Evolutionary conservation across 2,888 invertebrate species (phyloP).

Genomic region (Sinohyriopsis cumingii): DNA sequence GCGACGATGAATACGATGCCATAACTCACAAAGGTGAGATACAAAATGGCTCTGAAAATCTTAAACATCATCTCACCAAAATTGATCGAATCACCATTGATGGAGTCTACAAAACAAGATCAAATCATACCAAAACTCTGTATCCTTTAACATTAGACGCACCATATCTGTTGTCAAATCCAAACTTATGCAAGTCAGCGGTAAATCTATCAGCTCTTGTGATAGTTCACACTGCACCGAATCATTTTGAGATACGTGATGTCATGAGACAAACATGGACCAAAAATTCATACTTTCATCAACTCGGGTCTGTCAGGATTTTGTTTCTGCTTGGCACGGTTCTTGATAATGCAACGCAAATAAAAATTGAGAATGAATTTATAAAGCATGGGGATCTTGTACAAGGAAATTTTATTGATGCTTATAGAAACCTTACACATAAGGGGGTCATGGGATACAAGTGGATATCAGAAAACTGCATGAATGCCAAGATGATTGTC

Average conservation of each 20-base stretch:
- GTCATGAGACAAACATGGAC: conserved; percentile 48
- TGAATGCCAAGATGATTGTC: conserved; percentile 39
- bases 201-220: conserved; percentile 22
- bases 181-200: conserved; percentile 21
- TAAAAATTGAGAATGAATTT: conserved; percentile 34
- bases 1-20: too few relatives aligned
- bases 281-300: conserved; percentile 30
- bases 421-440: conserved; percentile 47
- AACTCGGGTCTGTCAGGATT: conserved; percentile 19
- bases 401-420: conserved; percentile 53
- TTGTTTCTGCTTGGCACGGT: conserved; percentile 49
- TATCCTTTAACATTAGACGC: conserved; percentile 25
- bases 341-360: conserved; percentile 19
- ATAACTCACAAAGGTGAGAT: too few relatives aligned
- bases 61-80: too few relatives aligned
- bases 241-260: conserved; percentile 30
- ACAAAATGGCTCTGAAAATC: too few relatives aligned
- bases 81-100: too few relatives aligned
- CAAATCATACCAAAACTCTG: conserved; percentile 7
- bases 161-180: conserved; percentile 24
- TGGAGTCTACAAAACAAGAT: too few relatives aligned
- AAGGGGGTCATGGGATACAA: conserved; percentile 54
- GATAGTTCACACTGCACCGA: conserved; percentile 43
- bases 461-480: conserved; percentile 47
- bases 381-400: conserved; percentile 43